These are phyloP conservation scores for Muscina levida DNA, from an alignment of 2,888 invertebrate species.

Conservation along the genomic window DNA sequence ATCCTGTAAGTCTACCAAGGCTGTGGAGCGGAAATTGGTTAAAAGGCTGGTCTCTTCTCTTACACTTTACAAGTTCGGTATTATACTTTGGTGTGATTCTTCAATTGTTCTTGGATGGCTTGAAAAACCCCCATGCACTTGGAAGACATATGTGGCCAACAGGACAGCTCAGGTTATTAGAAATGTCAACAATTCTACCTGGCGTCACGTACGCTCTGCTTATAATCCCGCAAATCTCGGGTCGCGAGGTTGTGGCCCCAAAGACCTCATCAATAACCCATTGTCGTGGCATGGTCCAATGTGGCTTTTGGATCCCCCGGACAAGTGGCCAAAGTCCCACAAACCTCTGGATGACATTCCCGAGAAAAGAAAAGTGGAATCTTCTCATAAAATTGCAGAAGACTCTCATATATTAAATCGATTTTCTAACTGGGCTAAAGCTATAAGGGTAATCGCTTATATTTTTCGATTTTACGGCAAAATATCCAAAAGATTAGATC, in stretches of 20 bases:
- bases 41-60: too few relatives aligned
- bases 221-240: conserved; percentile 58
- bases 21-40: too few relatives aligned
- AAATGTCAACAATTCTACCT: conserved; percentile 40
- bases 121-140: conserved; percentile 11
- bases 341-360: too few relatives aligned
- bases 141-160: conserved; percentile 58
- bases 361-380: neutral
- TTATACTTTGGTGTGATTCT: neutral
- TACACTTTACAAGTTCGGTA: too few relatives aligned
- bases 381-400: neutral
- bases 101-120: conserved; percentile 19
- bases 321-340: too few relatives aligned
- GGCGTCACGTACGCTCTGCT: conserved; percentile 52
- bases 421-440: too few relatives aligned
- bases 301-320: too few relatives aligned
- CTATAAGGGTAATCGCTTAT: too few relatives aligned
- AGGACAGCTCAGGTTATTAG: conserved; percentile 37
- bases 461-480: too few relatives aligned
- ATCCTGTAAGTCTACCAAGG: too few relatives aligned
- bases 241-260: conserved; percentile 46
- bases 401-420: too few relatives aligned
- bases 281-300: neutral
- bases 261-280: conserved; percentile 13
- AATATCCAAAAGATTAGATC: neutral